Percentiles rank a stretch among this genome's conserved stretches.
Evolutionary conservation across 2,797 vertebrate species (phyloP).

Genomic region (Ataeniobius toweri): DNA sequence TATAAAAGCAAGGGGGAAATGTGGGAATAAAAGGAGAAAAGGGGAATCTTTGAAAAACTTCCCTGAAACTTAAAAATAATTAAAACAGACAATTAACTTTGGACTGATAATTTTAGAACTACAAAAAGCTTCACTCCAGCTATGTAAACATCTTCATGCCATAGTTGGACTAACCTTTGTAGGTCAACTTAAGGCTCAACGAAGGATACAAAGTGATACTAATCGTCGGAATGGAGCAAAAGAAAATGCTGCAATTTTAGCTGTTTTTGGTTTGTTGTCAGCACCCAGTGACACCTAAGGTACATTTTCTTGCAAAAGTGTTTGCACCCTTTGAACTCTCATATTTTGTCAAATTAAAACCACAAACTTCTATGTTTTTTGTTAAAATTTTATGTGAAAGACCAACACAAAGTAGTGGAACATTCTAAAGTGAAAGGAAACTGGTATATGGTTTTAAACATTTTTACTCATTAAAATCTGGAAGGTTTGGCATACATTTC

Average conservation of each 20-base stretch:
- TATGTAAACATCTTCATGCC: conserved; percentile 4
- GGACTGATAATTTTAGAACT: conserved; percentile 10
- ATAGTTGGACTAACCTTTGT: neutral
- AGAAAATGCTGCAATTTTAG: neutral
- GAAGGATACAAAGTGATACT: neutral
- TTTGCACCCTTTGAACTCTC: neutral
- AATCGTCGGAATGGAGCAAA: neutral
- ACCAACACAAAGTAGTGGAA: neutral
- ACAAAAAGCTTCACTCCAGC: neutral
- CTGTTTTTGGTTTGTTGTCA: neutral
- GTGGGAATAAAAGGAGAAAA: conserved; percentile 5
- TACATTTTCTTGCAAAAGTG: neutral
- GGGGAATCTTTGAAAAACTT: conserved; percentile 45
- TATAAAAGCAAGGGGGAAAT: conserved; percentile 42
- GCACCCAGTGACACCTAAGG: neutral
- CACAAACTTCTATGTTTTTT: too few relatives aligned
- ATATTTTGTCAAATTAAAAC: neutral
- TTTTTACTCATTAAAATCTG: neutral
- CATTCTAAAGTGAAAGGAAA: neutral
- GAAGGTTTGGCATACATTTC: neutral
- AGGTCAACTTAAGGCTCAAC: neutral
- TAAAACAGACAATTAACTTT: neutral
- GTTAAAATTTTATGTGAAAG: neutral
- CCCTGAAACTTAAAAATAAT: conserved; percentile 27
- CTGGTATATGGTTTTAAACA: neutral